A percentile compares a stretch with the other conserved stretches of the same genome.
Evolutionary conservation across 92 coral and sea anemone species (phyloP).

Genomic region (Zoanthus gigantus): DNA sequence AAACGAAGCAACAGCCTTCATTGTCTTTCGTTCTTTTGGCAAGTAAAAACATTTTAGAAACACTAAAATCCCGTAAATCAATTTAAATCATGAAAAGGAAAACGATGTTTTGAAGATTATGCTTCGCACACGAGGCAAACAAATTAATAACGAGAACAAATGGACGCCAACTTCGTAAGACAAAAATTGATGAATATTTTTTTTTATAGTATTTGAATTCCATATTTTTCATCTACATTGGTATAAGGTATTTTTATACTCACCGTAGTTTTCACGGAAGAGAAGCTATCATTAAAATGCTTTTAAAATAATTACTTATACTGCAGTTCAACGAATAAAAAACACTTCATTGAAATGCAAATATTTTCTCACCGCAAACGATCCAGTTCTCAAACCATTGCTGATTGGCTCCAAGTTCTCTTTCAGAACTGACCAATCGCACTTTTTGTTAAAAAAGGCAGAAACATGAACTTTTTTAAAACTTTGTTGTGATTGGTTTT

Average conservation of each 20-base stretch:
- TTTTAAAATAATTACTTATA: neutral
- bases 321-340: neutral
- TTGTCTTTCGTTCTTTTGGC: neutral
- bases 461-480: neutral
- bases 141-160: too few species aligned
- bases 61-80: neutral
- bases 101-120: too few species aligned
- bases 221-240: neutral
- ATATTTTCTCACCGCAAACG: neutral
- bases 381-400: conserved; percentile 17
- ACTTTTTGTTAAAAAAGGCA: neutral
- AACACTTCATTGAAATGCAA: conserved; percentile 6
- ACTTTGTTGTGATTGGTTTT: conserved; percentile 37
- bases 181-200: neutral
- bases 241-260: neutral
- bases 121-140: too few species aligned
- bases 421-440: neutral
- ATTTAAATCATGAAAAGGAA: neutral
- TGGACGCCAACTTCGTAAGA: too few species aligned
- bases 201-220: neutral
- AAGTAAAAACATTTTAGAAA: neutral
- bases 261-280: neutral
- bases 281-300: neutral
- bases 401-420: neutral
- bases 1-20: neutral